These are phyloP conservation scores for Rhincodon typus DNA, from an alignment of 2,797 vertebrate genomes.

Conservation along the genomic window DNA sequence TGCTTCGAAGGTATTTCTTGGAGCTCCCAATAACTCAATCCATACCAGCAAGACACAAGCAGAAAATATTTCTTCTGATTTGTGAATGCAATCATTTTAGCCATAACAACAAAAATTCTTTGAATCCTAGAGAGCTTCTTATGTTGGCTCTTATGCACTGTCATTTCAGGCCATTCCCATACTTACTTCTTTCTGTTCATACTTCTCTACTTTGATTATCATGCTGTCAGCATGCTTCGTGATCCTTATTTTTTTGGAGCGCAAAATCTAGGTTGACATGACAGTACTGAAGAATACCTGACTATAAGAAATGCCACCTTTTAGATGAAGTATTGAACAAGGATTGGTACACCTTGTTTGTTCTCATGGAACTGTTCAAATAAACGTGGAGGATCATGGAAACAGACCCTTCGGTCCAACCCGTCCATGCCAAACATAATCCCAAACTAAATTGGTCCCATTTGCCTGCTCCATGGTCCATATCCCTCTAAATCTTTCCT, in stretches of 20 bases:
- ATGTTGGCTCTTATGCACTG: not conserved
- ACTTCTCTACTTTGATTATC: not conserved
- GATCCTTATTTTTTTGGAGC: not conserved
- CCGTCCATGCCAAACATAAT: no score
- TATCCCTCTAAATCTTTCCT: no score
- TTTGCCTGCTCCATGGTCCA: no score
- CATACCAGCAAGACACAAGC: not conserved
- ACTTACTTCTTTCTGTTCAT: not conserved
- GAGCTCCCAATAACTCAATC: not conserved
- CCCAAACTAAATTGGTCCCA: no score
- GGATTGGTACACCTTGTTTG: not conserved
- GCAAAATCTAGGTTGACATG: not conserved
- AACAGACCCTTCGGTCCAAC: no score
- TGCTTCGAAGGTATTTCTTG: not conserved
- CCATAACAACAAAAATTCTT: not conserved
- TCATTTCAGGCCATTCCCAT: not conserved
- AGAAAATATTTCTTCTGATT: not conserved
- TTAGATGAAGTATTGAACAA: not conserved
- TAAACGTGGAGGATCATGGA: not conserved
- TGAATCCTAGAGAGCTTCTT: not conserved
- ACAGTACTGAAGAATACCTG: not conserved
- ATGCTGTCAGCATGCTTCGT: not conserved
- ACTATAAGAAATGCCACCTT: not conserved
- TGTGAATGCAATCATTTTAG: not conserved
- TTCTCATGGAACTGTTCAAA: not conserved